Percentiles rank a stretch among this genome's conserved stretches.
These are phyloP conservation scores for Drosophila subquinaria DNA, from an alignment of 2,888 invertebrate species.

Conservation along the genomic window DNA sequence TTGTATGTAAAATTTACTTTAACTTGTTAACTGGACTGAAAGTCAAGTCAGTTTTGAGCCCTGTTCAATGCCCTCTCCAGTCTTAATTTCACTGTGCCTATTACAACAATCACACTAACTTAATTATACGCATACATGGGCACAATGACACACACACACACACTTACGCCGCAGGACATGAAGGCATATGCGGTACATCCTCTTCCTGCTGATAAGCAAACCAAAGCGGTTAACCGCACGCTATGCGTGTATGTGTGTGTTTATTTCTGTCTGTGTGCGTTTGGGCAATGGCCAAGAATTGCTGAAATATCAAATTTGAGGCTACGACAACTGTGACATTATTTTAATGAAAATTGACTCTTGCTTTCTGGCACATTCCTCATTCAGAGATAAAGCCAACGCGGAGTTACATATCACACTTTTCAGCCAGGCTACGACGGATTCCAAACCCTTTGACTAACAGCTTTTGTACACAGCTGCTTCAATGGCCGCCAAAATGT, in stretches of 20 bases:
- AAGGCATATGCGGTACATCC: slow-evolving; percentile 53
- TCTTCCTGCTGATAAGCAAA: slow-evolving; percentile 65
- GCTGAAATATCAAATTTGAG: slow-evolving; percentile 49
- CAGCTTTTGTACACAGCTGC: slow-evolving; percentile 66
- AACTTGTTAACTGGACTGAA: background rate
- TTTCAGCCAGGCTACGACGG: background rate
- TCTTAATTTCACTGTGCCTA: slow-evolving; percentile 25
- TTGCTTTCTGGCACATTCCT: slow-evolving; percentile 38
- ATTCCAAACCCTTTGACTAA: slow-evolving; percentile 29
- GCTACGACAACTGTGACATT: slow-evolving; percentile 59
- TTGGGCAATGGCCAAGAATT: slow-evolving; percentile 3
- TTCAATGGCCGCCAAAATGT: slow-evolving; percentile 44
- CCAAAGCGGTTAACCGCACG: slow-evolving; percentile 71
- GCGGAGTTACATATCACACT: slow-evolving; percentile 12
- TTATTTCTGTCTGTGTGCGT: background rate
- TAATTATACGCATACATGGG: slow-evolving; percentile 72
- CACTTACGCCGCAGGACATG: slow-evolving; percentile 62
- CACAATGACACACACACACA: slow-evolving; percentile 35
- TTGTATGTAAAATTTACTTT: background rate
- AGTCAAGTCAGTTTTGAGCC: background rate
- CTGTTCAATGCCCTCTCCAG: background rate
- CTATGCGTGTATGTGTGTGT: background rate
- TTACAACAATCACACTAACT: slow-evolving; percentile 64
- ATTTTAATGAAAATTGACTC: slow-evolving; percentile 75
- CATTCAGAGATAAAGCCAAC: slow-evolving; percentile 33